Percentiles rank a stretch among this genome's conserved stretches.
phyloP scores from a whole-genome alignment of 2,113 vertebrate species.

The Nesoenas mayeri region DNA sequence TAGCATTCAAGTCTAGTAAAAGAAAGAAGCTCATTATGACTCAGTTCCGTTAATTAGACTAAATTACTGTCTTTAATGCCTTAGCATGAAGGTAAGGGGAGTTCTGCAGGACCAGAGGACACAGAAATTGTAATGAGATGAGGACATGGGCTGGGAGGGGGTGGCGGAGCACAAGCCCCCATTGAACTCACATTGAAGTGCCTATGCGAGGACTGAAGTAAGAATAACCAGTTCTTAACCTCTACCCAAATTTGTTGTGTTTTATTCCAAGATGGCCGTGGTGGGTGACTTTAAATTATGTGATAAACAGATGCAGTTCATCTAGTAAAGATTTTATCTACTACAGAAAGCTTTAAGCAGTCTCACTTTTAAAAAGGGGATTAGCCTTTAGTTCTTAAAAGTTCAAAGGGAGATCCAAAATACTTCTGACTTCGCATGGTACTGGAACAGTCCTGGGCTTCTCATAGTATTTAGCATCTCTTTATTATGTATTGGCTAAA shows the following conservation, averaged over 20 bases:
- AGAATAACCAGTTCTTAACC: slow-evolving; percentile 2
- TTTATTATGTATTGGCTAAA: background rate
- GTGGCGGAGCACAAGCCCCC: slow-evolving; percentile 62
- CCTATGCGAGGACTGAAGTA: background rate
- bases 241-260: background rate
- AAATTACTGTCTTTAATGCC: slow-evolving; percentile 79
- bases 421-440: background rate
- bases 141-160: slow-evolving; percentile 64
- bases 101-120: slow-evolving; percentile 72
- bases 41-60: slow-evolving; percentile 84
- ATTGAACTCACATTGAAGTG: slow-evolving; percentile 6
- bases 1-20: slow-evolving; percentile 71
- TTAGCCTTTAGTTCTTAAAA: slow-evolving; percentile 39
- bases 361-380: slow-evolving; percentile 13
- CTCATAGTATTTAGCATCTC: background rate
- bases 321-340: slow-evolving; percentile 2
- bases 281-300: background rate
- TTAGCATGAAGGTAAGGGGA: slow-evolving; percentile 75
- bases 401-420: slow-evolving; percentile 9
- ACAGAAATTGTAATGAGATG: slow-evolving; percentile 75
- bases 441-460: background rate
- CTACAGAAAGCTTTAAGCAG: background rate
- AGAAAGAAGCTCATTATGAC: slow-evolving; percentile 78
- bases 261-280: background rate
- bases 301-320: background rate